Evolutionary conservation across 2,113 vertebrate genomes (phyloP).

Genomic region (Garra rufa): DNA sequence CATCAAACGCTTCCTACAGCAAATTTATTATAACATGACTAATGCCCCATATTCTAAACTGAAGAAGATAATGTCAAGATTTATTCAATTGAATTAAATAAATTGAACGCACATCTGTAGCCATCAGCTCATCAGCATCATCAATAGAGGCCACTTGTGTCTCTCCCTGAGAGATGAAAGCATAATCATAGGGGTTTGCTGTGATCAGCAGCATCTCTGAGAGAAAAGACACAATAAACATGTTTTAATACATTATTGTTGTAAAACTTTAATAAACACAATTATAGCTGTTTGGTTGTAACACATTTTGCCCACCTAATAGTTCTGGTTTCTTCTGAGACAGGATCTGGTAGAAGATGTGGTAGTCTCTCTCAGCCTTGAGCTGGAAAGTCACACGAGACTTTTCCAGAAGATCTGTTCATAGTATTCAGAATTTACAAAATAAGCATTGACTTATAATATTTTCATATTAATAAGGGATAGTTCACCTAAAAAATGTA

Average conservation of each 20-base stretch:
- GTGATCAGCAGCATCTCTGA: slow-evolving; percentile 75
- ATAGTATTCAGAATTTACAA: neutral
- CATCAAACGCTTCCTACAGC: slow-evolving; percentile 55
- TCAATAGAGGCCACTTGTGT: slow-evolving; percentile 70
- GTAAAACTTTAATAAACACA: neutral
- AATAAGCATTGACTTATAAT: neutral
- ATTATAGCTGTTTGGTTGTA: neutral
- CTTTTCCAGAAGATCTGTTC: slow-evolving; percentile 77
- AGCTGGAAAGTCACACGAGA: slow-evolving; percentile 91
- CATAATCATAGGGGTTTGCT: slow-evolving; percentile 72
- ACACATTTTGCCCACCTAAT: neutral
- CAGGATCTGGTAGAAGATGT: slow-evolving; percentile 94
- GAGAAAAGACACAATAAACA: neutral
- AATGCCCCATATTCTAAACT: neutral
- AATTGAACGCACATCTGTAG: slow-evolving; percentile 55
- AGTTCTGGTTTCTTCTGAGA: slow-evolving; percentile 89
- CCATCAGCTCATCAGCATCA: slow-evolving; percentile 57
- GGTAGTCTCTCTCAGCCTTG: slow-evolving; percentile 90
- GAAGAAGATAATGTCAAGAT: neutral
- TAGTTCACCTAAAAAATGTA: no score
- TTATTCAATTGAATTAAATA: neutral
- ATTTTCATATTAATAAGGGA: no score
- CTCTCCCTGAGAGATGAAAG: slow-evolving; percentile 75
- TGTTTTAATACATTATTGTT: neutral
- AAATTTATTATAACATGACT: neutral